Base-by-base conservation (phyloP, 2,888 invertebrate species). In the Scaptomyza cyrtandrae region DNA sequence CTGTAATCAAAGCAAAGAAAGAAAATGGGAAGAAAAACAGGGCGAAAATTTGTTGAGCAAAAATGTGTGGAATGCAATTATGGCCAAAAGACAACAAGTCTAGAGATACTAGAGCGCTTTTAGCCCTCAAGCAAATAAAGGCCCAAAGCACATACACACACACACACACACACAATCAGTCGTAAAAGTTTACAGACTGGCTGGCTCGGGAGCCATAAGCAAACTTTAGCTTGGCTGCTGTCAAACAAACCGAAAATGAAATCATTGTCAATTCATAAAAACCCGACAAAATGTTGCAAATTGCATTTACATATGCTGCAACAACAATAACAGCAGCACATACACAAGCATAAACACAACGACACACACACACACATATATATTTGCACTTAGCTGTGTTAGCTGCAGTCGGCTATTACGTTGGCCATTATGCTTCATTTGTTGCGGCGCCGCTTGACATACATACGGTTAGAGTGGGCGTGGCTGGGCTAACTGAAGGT, bases 241-340 rank as follows among this genome's bases (percentile, higher is more conserved):
- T 83, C 76, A 83, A 83, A 80, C 83, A 83, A 82, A 80, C 75
- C 68, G 69, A 86, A 82, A 85, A 87, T 85, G 80, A 85, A 87
- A 87, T 87, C 84, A 85, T 87, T 85, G 84, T 87, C 84, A 85
- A 85, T 85, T 85, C 84, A 87, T 87, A 85, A 85, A 41, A 87
- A 82, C 59, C 85, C 69, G 68, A 78, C 83, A 85, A 80, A 87
- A 75, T 87, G 64, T 66, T 82, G 74, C 84, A 86, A 84, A 84
- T 87, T 84, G 82, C 87, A 84, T 87, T 84, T 84, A 75, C 86
- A 86, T 84, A 86, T 78, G 85, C 75, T 65, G 60, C 80, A 78
- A 49, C 66, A 66, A 66, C 49, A 75, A 45, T 27, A 60, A 43
- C 52, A 50, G 6, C 56, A 39, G 24, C 13, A 27, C 49, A 56